phyloP scores from a whole-genome alignment of 2,797 vertebrate species.

The Erethizon dorsatum region DNA sequence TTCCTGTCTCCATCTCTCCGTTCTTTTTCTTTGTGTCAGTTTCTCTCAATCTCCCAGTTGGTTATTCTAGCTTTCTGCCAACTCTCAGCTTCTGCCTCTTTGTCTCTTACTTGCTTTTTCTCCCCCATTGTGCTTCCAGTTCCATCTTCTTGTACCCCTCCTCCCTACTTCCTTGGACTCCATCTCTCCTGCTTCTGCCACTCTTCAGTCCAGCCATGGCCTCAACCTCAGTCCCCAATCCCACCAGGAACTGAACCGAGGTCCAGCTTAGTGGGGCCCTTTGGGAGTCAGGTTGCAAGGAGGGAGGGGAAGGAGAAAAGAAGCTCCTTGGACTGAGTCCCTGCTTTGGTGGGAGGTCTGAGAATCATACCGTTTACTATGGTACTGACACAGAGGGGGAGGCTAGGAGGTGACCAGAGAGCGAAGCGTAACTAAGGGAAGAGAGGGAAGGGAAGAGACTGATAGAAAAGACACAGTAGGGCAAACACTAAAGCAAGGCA shows the following conservation, averaged over 20 bases:
- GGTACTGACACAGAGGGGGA: background rate
- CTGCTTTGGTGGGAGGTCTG: conserved; percentile 24
- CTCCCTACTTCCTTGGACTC: background rate
- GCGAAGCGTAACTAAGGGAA: background rate
- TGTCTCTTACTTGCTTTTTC: background rate
- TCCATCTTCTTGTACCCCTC: background rate
- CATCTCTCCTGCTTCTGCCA: background rate
- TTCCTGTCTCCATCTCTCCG: conserved; percentile 1
- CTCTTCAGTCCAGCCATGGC: background rate
- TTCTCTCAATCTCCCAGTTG: background rate
- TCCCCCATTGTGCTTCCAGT: background rate
- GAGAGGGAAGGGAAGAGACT: background rate
- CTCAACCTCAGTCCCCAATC: background rate
- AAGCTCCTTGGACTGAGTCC: background rate
- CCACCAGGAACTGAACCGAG: background rate
- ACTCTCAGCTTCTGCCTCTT: background rate
- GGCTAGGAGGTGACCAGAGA: background rate
- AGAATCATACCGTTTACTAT: background rate
- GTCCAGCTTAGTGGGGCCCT: background rate
- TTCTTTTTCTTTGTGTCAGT: background rate
- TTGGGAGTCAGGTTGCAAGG: background rate
- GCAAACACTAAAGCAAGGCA: background rate
- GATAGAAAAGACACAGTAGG: background rate
- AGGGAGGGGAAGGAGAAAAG: conserved; percentile 11
- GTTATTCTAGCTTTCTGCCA: background rate